Percentiles rank a stretch among this genome's conserved stretches.
Evolutionary conservation across 2,113 vertebrate species (phyloP).

Genomic region (Bungarus multicinctus): DNA sequence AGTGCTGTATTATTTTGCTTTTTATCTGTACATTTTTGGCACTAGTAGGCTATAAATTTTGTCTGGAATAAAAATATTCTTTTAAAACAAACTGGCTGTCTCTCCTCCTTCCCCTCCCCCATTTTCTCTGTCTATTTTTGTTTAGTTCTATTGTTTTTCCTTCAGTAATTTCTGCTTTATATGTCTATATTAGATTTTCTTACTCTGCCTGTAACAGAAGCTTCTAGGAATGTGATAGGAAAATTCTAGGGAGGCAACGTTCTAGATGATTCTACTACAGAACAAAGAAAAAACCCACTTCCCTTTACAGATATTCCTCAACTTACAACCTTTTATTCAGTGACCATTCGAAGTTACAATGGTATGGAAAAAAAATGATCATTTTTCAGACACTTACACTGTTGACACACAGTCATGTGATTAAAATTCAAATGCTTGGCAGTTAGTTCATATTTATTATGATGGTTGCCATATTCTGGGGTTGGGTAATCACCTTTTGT

Average conservation of each 20-base stretch:
- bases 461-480: too few relatives aligned
- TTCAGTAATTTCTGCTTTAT: background rate
- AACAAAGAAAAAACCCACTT: background rate
- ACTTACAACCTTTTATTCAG: background rate
- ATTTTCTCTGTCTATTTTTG: background rate
- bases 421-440: too few relatives aligned
- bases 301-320: background rate
- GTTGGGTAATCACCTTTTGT: too few relatives aligned
- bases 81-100: background rate
- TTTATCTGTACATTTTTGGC: background rate
- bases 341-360: too few relatives aligned
- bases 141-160: background rate
- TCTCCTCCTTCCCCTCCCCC: background rate
- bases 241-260: background rate
- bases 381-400: too few relatives aligned
- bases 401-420: too few relatives aligned
- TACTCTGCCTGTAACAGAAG: background rate
- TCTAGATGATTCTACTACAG: background rate
- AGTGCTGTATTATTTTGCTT: background rate
- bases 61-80: background rate
- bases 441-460: too few relatives aligned
- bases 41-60: background rate
- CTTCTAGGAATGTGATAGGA: background rate
- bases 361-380: too few relatives aligned
- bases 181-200: background rate